A percentile compares a stretch with the other conserved stretches of the same genome.
These are phyloP conservation scores for Drosophila nigromelanica DNA, from an alignment of 1,140 invertebrate species.

Conservation along the genomic window DNA sequence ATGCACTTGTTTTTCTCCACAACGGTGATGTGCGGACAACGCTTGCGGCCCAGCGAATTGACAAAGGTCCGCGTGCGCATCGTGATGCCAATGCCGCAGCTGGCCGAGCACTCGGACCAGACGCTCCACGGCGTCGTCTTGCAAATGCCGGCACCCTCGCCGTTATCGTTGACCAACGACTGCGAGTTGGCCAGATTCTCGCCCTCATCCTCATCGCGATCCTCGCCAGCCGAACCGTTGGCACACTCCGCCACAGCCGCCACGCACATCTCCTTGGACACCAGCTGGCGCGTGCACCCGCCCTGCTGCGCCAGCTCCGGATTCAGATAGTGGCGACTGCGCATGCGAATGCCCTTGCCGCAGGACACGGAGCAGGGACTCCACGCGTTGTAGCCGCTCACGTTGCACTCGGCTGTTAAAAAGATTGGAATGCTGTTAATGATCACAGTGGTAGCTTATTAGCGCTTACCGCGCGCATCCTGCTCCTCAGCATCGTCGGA, in stretches of 20 bases:
- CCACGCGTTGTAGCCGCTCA: constrained; percentile 90
- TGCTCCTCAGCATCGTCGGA: constrained; percentile 91
- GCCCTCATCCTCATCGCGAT: constrained; percentile 81
- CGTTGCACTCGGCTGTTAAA: constrained; percentile 90
- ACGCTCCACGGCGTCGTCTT: constrained; percentile 89
- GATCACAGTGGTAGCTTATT: background rate
- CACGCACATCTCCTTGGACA: constrained; percentile 95
- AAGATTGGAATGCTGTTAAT: background rate
- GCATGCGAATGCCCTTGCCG: constrained; percentile 94
- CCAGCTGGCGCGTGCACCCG: constrained; percentile 91
- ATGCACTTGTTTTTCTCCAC: constrained; percentile 92
- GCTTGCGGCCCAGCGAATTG: constrained; percentile 90
- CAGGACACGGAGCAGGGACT: constrained; percentile 93
- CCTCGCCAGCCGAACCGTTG: constrained; percentile 24
- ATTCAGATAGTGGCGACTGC: constrained; percentile 90
- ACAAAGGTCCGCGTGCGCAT: constrained; percentile 90
- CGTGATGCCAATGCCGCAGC: constrained; percentile 91
- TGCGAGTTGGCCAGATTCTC: constrained; percentile 79
- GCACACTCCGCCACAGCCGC: constrained; percentile 89
- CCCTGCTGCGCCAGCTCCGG: constrained; percentile 91
- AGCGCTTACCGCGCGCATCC: constrained; percentile 87
- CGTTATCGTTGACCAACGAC: constrained; percentile 68
- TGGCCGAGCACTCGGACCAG: constrained; percentile 93
- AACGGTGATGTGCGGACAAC: constrained; percentile 88
- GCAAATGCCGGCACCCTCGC: constrained; percentile 86